Evolutionary conservation across 2,888 invertebrate species (phyloP), one percentile per base, ranked within the genome.

Genomic region (Meliscaeva auricollis): DNA sequence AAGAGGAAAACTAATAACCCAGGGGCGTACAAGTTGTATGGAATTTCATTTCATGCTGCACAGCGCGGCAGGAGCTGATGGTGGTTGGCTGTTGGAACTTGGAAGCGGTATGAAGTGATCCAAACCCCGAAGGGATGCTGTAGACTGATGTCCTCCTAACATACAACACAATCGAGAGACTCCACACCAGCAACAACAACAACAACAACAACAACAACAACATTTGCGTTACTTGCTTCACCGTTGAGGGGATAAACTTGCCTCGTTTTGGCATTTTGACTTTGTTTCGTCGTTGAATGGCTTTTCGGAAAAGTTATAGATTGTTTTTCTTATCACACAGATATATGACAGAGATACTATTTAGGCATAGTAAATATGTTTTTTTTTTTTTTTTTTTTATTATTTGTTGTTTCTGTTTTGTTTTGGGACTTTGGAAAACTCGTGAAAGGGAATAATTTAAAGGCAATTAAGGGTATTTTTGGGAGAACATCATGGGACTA

Each of bases 1-100:
- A 81, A 62, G 72, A 72, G 73, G 85, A 85, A 85, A 85, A 85
- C 85, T 80, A 85, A 85, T 85, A 85, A 81, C 85, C 85, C 85
- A 46, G 68, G 76, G 85, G 85, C 85, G 68, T 76, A 76, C 76
- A 75, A 81, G 72, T 80, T 80, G 76, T 85, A 48, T 85, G 73
- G 81, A 70, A 80, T 81, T 85, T 80, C 81, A 85, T 85, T 85
- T 76, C 76, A 46, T 54, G 50, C 48, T 68, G 17, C 38, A 32
- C 48, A 46, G 22, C 46, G 46, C 20, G 17, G 44, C 4, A 11
- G 41, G 17, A 54, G 9, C 13, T 44, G 56, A 22, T 15, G 13
- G n/a, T 32, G 17, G 26, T 6, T 38, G 11, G 5, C 11, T 26
- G 58, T 20, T 46, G 48, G 13, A 32, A 41, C 44, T 26, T 13